phyloP scores from a whole-genome alignment of 2,888 invertebrate genomes.

The Leuctra nigra region DNA sequence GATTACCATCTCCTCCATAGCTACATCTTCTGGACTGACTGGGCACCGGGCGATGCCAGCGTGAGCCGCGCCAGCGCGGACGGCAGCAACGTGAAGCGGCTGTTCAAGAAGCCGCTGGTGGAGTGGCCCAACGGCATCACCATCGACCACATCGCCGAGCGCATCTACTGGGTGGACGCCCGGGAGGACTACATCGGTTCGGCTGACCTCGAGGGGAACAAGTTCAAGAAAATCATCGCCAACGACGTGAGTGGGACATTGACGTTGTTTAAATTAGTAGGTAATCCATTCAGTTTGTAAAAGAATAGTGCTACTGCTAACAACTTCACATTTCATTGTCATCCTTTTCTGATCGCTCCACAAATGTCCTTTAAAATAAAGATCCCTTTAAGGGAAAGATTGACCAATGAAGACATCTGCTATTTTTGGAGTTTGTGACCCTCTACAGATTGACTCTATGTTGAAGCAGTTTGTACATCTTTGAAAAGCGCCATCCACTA shows the following conservation, averaged over 20 bases:
- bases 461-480: too few species aligned
- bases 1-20: slow-evolving; percentile 35
- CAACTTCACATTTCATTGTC: background rate
- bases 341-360: background rate
- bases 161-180: slow-evolving; percentile 85
- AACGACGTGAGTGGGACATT: slow-evolving; percentile 47
- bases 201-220: slow-evolving; percentile 61
- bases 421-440: too few species aligned
- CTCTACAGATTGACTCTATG: too few species aligned
- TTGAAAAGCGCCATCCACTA: too few species aligned
- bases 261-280: too few species aligned
- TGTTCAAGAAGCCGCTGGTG: slow-evolving; percentile 60
- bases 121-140: slow-evolving; percentile 86
- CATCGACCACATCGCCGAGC: slow-evolving; percentile 71
- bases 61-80: slow-evolving; percentile 75
- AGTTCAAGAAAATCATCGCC: slow-evolving; percentile 58
- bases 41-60: slow-evolving; percentile 70
- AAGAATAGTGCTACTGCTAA: too few species aligned
- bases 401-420: too few species aligned
- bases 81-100: slow-evolving; percentile 57
- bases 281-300: too few species aligned
- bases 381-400: too few species aligned
- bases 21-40: slow-evolving; percentile 81
- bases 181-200: slow-evolving; percentile 74
- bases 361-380: too few species aligned